phyloP scores from a whole-genome alignment of 2,113 vertebrate species.

The Hiodon alosoides region DNA sequence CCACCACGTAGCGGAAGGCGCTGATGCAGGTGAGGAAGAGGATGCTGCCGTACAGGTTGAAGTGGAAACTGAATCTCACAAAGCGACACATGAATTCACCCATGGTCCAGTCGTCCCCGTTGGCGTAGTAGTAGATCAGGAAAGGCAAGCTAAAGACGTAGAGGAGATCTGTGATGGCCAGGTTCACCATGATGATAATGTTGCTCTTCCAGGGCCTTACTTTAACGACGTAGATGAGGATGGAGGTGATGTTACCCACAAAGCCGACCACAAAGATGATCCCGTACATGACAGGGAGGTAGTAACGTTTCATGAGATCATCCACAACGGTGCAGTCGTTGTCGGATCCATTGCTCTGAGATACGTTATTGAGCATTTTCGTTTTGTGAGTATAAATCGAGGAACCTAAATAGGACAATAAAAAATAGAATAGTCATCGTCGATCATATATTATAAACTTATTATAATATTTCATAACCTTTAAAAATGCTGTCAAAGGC shows the following conservation, averaged over 20 bases:
- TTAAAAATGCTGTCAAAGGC: too few relatives aligned
- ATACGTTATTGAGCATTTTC: background rate
- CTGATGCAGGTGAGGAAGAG: constrained; percentile 75
- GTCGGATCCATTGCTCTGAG: background rate
- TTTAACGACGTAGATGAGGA: constrained; percentile 37
- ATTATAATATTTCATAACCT: too few relatives aligned
- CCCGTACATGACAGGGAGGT: constrained; percentile 39
- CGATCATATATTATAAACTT: too few relatives aligned
- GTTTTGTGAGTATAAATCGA: too few relatives aligned
- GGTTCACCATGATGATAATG: constrained; percentile 74
- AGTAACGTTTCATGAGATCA: constrained; percentile 26
- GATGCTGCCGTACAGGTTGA: constrained; percentile 79
- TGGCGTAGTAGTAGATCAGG: constrained; percentile 64
- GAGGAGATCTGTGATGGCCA: constrained; percentile 69
- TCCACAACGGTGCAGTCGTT: constrained; percentile 24
- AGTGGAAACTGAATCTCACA: constrained; percentile 73
- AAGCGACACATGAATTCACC: constrained; percentile 60
- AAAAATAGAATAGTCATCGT: too few relatives aligned
- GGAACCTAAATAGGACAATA: too few relatives aligned
- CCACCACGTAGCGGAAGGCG: constrained; percentile 67
- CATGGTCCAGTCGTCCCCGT: constrained; percentile 60
- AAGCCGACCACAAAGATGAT: constrained; percentile 39
- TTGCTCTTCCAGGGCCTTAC: constrained; percentile 41
- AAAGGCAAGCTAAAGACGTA: constrained; percentile 69
- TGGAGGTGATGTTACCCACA: constrained; percentile 34